Evolutionary conservation across 2,113 vertebrate genomes (phyloP).

Genomic region (Tragulus kanchil): DNA sequence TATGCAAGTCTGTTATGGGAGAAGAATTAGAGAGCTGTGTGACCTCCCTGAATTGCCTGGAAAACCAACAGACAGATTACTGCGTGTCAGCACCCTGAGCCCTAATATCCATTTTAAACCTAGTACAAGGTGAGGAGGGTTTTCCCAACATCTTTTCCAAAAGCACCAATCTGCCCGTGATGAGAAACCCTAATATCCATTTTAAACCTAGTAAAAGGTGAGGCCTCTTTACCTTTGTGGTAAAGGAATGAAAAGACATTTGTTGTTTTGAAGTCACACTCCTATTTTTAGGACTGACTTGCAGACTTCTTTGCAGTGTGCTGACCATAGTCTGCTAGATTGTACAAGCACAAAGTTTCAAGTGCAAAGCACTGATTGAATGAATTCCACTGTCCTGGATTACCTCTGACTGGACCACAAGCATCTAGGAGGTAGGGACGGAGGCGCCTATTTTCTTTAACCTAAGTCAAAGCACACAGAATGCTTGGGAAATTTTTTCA

Average conservation of each 20-base stretch:
- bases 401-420: background rate
- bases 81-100: too few relatives aligned
- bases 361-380: background rate
- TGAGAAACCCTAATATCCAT: background rate
- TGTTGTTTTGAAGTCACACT: conserved; percentile 1
- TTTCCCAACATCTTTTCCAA: background rate
- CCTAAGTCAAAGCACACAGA: background rate
- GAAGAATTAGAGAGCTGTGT: background rate
- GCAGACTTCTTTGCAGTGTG: background rate
- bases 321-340: background rate
- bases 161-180: background rate
- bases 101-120: too few relatives aligned
- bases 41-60: background rate
- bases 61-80: background rate
- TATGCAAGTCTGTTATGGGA: background rate
- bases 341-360: background rate
- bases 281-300: background rate
- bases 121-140: too few relatives aligned
- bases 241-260: conserved; percentile 30
- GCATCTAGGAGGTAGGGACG: background rate
- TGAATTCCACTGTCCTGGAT: background rate
- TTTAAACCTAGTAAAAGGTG: background rate
- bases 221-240: background rate
- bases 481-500: background rate
- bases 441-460: background rate